A percentile compares a stretch with the other conserved stretches of the same genome.
Evolutionary conservation across 2,888 invertebrate species (phyloP).

Genomic region (Hemistola chrysoprasaria): DNA sequence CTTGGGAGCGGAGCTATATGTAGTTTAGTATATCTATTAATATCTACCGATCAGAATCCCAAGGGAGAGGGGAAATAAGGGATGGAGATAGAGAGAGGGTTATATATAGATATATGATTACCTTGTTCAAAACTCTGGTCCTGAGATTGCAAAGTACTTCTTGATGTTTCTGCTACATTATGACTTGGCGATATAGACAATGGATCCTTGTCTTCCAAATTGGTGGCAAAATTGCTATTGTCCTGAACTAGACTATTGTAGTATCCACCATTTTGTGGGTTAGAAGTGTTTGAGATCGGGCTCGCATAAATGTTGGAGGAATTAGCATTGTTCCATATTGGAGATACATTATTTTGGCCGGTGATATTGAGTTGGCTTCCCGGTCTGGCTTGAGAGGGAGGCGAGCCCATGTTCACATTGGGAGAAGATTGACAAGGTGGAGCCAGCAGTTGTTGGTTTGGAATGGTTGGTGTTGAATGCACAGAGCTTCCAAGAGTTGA

Average conservation of each 20-base stretch:
- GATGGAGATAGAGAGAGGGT: too few species aligned
- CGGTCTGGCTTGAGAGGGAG: conserved; percentile 79
- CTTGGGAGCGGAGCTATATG: too few species aligned
- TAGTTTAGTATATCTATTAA: too few species aligned
- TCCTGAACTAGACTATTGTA: conserved; percentile 71
- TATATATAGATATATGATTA: conserved; percentile 37
- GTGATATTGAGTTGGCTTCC: conserved; percentile 70
- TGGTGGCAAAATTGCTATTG: conserved; percentile 64
- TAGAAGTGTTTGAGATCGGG: conserved; percentile 61
- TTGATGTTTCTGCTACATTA: conserved; percentile 61
- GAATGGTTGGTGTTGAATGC: conserved; percentile 74
- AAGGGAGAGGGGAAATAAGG: too few species aligned
- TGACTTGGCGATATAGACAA: conserved; percentile 72
- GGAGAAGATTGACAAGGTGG: conserved; percentile 81
- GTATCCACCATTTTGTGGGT: conserved; percentile 74
- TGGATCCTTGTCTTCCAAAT: conserved; percentile 74
- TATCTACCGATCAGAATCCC: too few species aligned
- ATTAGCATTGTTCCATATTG: conserved; percentile 70
- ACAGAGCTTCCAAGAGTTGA: conserved; percentile 79
- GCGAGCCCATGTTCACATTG: conserved; percentile 83
- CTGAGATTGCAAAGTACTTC: conserved; percentile 58
- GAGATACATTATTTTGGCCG: conserved; percentile 73
- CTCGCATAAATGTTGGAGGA: conserved; percentile 65
- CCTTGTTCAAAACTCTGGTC: conserved; percentile 71
- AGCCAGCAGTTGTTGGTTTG: conserved; percentile 73